Percentiles rank a stretch among this genome's conserved stretches.
These are phyloP conservation scores for Epinotia demarniana DNA, from an alignment of 2,888 invertebrate genomes.

Conservation along the genomic window DNA sequence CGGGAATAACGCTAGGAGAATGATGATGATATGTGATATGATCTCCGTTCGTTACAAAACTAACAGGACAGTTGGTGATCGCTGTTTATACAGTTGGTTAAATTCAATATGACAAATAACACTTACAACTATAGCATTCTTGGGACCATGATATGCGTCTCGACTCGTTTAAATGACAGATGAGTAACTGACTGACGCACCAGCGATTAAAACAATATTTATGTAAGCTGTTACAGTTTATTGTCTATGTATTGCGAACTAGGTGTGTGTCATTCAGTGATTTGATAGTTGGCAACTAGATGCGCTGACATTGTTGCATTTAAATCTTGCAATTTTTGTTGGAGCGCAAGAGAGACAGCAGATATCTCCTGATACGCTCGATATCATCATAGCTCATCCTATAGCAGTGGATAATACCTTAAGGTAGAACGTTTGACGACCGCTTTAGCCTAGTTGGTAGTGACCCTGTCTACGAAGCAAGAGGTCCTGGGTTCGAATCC, in stretches of 20 bases:
- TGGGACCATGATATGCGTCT: constrained; percentile 4
- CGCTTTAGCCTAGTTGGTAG: no score
- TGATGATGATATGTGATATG: no score
- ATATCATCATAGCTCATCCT: no score
- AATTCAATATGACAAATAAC: constrained; percentile 15
- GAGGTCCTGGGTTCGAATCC: no score
- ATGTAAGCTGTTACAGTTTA: constrained; percentile 1
- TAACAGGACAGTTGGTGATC: constrained; percentile 4
- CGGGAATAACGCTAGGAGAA: no score
- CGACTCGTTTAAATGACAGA: not conserved
- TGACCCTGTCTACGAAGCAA: no score
- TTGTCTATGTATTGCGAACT: not conserved
- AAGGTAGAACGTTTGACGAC: no score
- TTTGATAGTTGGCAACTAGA: not conserved
- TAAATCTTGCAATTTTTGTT: not conserved
- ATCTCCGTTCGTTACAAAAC: not conserved
- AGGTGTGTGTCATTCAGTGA: not conserved
- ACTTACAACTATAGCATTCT: constrained; percentile 13
- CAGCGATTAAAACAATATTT: constrained; percentile 7
- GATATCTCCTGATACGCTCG: no score
- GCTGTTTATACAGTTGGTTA: constrained; percentile 17
- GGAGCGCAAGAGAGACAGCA: not conserved
- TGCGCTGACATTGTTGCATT: not conserved
- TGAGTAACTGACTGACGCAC: constrained; percentile 5
- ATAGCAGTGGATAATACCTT: no score